Percentiles rank a stretch among this genome's conserved stretches.
These are phyloP conservation scores for Himalopsyche tibetana DNA, from an alignment of 2,888 invertebrate genomes.

Conservation along the genomic window DNA sequence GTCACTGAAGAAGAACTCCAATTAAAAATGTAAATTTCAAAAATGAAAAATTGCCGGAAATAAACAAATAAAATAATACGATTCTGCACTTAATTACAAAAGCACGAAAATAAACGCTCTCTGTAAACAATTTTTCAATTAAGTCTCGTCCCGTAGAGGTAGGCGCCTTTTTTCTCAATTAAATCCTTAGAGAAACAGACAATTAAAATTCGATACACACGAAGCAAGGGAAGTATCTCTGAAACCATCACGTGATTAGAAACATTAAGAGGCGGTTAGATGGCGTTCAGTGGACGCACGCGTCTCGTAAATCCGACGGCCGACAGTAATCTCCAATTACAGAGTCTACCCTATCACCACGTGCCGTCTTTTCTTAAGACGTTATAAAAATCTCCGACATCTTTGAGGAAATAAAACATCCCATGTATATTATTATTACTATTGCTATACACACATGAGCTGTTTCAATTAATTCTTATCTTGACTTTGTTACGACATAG, in stretches of 20 bases:
- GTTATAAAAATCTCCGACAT: constrained; percentile 30
- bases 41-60: too few species aligned
- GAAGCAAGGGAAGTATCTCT: neutral
- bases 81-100: too few species aligned
- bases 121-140: constrained; percentile 6
- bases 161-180: neutral
- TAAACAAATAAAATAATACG: too few species aligned
- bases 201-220: constrained; percentile 32
- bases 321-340: constrained; percentile 42
- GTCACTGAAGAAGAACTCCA: too few species aligned
- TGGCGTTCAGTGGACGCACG: constrained; percentile 34
- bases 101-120: neutral
- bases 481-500: too few species aligned
- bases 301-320: constrained; percentile 28
- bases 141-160: neutral
- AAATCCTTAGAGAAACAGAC: constrained; percentile 13
- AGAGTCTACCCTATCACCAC: constrained; percentile 13
- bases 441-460: constrained; percentile 8
- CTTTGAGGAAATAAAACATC: constrained; percentile 17
- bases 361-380: constrained; percentile 19
- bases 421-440: constrained; percentile 4
- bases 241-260: constrained; percentile 36
- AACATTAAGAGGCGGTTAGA: constrained; percentile 35
- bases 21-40: too few species aligned
- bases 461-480: constrained; percentile 1